phyloP scores from a whole-genome alignment of 2,888 invertebrate species.

The Hoplodrina blanda region DNA sequence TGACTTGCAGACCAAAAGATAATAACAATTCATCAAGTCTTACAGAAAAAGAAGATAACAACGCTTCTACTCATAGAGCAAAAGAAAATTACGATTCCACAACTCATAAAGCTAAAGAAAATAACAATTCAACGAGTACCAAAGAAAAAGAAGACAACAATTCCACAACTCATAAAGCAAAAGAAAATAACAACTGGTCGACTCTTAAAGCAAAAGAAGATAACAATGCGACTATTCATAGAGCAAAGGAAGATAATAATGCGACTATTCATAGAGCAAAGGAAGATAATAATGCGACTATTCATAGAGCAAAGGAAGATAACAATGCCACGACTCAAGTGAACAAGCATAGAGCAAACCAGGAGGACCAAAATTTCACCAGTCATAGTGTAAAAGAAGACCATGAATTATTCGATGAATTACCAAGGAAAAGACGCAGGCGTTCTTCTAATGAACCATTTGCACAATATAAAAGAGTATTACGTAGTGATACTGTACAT shows the following conservation, averaged over 20 bases:
- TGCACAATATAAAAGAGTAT: slow-evolving; percentile 63
- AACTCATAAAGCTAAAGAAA: not conserved
- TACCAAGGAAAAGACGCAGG: slow-evolving; percentile 64
- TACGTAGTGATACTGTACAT: slow-evolving; percentile 69
- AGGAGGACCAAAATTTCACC: not conserved
- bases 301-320: slow-evolving; percentile 2
- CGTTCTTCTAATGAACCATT: slow-evolving; percentile 59
- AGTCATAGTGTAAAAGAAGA: slow-evolving; percentile 3
- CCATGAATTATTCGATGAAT: slow-evolving; percentile 16
- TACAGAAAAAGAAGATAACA: slow-evolving; percentile 6
- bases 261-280: not conserved
- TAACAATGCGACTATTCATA: not conserved
- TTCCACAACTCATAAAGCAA: not conserved
- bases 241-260: slow-evolving; percentile 10
- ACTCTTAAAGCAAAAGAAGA: slow-evolving; percentile 7
- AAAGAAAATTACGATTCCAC: slow-evolving; percentile 2
- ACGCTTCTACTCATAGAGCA: not conserved
- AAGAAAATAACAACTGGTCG: not conserved
- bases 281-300: slow-evolving; percentile 4
- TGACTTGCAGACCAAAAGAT: not conserved
- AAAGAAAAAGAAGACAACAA: slow-evolving; percentile 10
- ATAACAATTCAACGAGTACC: not conserved
- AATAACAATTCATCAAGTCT: not conserved
- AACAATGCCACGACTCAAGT: not conserved
- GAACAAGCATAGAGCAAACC: not conserved